A percentile compares a stretch with the other conserved stretches of the same genome.
Conservation (phyloP, 2,888 invertebrate species). For the Trimorus sp. region DNA sequence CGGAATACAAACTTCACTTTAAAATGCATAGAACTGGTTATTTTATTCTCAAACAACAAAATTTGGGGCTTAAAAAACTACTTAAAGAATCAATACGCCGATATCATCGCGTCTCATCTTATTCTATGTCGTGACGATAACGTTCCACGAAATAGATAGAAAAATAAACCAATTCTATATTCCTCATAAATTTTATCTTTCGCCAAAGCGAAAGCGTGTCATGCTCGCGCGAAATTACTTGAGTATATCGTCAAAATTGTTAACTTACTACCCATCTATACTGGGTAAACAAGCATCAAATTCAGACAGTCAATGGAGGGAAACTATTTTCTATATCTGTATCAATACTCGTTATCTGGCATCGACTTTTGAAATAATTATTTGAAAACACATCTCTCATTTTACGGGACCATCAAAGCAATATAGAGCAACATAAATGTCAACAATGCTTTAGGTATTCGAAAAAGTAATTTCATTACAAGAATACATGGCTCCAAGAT, state of each 20-base stretch:
- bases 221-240: slow-evolving; percentile 20
- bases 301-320: slow-evolving; percentile 11
- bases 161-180: slow-evolving; percentile 59
- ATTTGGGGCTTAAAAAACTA: slow-evolving; percentile 38
- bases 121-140: slow-evolving; percentile 36
- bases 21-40: slow-evolving; percentile 58
- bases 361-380: neutral
- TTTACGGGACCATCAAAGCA: too few species aligned
- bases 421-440: too few species aligned
- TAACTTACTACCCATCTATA: slow-evolving; percentile 3
- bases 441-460: too few species aligned
- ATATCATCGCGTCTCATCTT: slow-evolving; percentile 41
- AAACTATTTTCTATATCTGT: neutral
- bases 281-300: slow-evolving; percentile 13
- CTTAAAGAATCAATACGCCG: slow-evolving; percentile 52
- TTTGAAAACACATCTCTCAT: too few species aligned
- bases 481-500: neutral
- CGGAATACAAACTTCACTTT: slow-evolving; percentile 36
- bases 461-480: too few species aligned
- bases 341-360: neutral
- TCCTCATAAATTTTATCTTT: slow-evolving; percentile 49
- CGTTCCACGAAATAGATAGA: slow-evolving; percentile 47
- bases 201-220: slow-evolving; percentile 30
- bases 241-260: slow-evolving; percentile 25
- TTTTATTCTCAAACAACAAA: slow-evolving; percentile 32